Conservation (phyloP, 2,113 vertebrate species). For the Calyptomena viridis region DNA sequence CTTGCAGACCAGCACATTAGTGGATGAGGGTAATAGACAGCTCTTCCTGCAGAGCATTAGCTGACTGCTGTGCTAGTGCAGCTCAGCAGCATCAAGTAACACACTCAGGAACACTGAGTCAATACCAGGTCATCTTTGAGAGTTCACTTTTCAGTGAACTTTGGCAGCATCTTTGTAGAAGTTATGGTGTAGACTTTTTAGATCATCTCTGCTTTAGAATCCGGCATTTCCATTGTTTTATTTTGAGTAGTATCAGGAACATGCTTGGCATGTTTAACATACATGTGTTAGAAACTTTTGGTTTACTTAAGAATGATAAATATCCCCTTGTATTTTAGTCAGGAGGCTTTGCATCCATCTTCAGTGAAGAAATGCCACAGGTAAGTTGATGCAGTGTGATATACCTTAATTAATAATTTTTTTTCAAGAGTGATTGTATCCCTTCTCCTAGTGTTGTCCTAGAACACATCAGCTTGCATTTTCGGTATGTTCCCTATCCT, state of each 20-base stretch:
- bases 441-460: background rate
- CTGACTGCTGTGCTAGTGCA: background rate
- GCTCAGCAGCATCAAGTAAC: background rate
- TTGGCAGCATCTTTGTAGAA: background rate
- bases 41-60: background rate
- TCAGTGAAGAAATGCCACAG: constrained; percentile 77
- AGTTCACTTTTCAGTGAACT: background rate
- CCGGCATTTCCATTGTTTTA: background rate
- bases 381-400: constrained; percentile 31
- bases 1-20: background rate
- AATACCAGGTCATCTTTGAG: background rate
- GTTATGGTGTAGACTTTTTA: background rate
- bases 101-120: background rate
- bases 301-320: constrained; percentile 53
- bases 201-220: background rate
- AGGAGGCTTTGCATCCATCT: constrained; percentile 76
- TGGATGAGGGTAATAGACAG: background rate
- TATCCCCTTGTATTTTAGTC: constrained; percentile 74
- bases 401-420: background rate
- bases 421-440: background rate
- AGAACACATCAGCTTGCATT: background rate
- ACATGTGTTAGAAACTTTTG: background rate
- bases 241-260: background rate
- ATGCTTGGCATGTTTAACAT: rapidly evolving
- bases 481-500: background rate